These are phyloP conservation scores for Sylvilagus bachmani DNA, from an alignment of 2,113 vertebrate genomes.

Conservation along the genomic window DNA sequence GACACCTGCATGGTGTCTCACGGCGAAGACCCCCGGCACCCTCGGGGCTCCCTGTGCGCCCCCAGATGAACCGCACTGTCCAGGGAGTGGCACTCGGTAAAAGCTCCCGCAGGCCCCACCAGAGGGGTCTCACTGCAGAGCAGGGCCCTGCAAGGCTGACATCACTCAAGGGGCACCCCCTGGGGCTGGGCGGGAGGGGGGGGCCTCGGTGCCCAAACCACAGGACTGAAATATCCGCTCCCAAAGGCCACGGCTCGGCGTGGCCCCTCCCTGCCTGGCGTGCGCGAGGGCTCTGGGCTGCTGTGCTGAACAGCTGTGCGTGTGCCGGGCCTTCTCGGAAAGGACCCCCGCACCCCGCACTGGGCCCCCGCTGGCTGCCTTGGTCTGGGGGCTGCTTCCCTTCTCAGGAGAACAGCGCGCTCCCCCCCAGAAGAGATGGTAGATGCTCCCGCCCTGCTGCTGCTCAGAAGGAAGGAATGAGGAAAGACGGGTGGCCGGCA, in stretches of 20 bases:
- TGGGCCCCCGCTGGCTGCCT: background rate
- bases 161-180: background rate
- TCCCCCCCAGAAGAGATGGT: background rate
- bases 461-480: background rate
- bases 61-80: slow-evolving; percentile 46
- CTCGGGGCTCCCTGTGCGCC: background rate
- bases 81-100: background rate
- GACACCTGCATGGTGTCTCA: too few relatives aligned
- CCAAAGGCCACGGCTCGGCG: rapidly evolving
- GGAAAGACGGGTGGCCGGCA: background rate
- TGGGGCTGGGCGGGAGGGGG: rapidly evolving
- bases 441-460: background rate
- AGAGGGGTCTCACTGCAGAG: slow-evolving; percentile 70
- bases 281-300: background rate
- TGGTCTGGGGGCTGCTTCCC: background rate
- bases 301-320: rapidly evolving
- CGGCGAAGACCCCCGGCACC: rapidly evolving
- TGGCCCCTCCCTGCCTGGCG: background rate
- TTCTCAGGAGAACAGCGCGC: background rate
- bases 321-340: rapidly evolving
- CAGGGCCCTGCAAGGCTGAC: slow-evolving; percentile 47
- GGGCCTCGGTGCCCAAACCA: rapidly evolving
- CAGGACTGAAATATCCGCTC: background rate
- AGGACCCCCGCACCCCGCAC: rapidly evolving
- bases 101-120: slow-evolving; percentile 24